phyloP scores from a whole-genome alignment of 2,797 vertebrate species.

The Gorsachius magnificus region DNA sequence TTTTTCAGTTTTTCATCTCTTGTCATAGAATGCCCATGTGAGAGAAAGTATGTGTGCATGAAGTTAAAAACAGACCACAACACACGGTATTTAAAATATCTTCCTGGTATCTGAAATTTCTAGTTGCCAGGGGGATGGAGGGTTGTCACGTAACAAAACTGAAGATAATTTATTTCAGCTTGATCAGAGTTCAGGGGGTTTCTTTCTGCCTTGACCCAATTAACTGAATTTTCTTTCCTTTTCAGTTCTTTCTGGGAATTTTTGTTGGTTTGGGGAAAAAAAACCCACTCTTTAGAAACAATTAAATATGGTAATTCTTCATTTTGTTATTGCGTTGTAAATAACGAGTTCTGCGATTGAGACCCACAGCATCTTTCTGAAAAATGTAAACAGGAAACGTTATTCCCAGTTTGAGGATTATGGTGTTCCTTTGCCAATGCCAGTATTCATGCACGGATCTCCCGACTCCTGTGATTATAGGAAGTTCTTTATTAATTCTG shows the following conservation, averaged over 20 bases:
- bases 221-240: slow-evolving; percentile 47
- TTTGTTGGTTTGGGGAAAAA: background rate
- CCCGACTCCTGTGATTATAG: slow-evolving; percentile 22
- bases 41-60: slow-evolving; percentile 43
- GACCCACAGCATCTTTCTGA: slow-evolving; percentile 14
- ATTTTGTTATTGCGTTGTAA: slow-evolving; percentile 26
- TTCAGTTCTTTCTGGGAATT: slow-evolving; percentile 1
- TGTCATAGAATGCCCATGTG: slow-evolving; percentile 50
- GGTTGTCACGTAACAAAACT: slow-evolving; percentile 47
- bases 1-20: slow-evolving; percentile 52
- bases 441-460: slow-evolving; percentile 11
- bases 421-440: slow-evolving; percentile 2
- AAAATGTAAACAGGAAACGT: slow-evolving; percentile 48
- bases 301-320: slow-evolving; percentile 15
- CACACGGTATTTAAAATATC: slow-evolving; percentile 67
- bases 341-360: background rate
- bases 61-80: slow-evolving; percentile 65
- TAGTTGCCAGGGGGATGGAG: slow-evolving; percentile 60
- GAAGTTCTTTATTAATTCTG: slow-evolving; percentile 23
- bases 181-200: slow-evolving; percentile 48
- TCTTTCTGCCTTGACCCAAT: slow-evolving; percentile 58
- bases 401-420: slow-evolving; percentile 39
- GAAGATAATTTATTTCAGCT: slow-evolving; percentile 54
- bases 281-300: background rate
- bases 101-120: slow-evolving; percentile 69